These are phyloP conservation scores for Noturus placidus DNA, from an alignment of 2,113 vertebrate species.

Conservation along the genomic window DNA sequence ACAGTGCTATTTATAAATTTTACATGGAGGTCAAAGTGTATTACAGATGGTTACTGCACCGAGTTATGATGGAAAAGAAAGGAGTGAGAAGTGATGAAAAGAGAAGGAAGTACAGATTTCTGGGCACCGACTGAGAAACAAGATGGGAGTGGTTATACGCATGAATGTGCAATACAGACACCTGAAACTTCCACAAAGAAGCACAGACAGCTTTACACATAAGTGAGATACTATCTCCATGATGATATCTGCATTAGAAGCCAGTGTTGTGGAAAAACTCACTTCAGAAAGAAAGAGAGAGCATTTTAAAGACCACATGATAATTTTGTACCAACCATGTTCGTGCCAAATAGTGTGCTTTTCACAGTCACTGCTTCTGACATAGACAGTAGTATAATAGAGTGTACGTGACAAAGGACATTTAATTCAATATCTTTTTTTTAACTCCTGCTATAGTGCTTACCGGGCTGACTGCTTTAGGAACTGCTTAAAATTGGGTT, in stretches of 20 bases:
- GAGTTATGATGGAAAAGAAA: background rate
- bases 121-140: conserved; percentile 7
- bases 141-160: conserved; percentile 8
- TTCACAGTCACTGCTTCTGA: conserved; percentile 21
- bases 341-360: conserved; percentile 14
- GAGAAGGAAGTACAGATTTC: conserved; percentile 20
- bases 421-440: conserved; percentile 36
- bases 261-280: conserved; percentile 40
- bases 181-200: conserved; percentile 20
- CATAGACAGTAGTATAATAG: background rate
- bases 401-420: conserved; percentile 18
- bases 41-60: background rate
- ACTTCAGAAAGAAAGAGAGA: conserved; percentile 27
- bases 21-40: background rate
- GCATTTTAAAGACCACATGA: conserved; percentile 31
- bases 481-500: background rate
- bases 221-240: background rate
- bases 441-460: background rate
- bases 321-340: conserved; percentile 8
- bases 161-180: conserved; percentile 42
- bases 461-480: background rate
- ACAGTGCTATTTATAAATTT: background rate
- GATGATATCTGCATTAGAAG: conserved; percentile 16
- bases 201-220: background rate
- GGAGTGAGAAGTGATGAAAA: background rate